Base-by-base conservation (phyloP, 2,113 vertebrate species). In the Chascanopsetta lugubris region DNA sequence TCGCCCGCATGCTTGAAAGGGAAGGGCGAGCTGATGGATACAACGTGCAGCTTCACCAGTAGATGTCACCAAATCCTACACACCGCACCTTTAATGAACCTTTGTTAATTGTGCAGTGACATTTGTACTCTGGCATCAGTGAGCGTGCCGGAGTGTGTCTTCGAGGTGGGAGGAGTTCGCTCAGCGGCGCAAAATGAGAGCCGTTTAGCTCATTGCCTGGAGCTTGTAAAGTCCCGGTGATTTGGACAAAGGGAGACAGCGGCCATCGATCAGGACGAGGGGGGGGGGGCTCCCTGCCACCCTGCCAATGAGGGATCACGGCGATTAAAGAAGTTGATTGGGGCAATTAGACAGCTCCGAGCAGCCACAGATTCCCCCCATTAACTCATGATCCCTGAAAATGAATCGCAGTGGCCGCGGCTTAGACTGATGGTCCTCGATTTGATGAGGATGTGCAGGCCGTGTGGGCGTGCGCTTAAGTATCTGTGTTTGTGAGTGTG, bases 291-390 rank as follows among this genome's bases (percentile, higher is more conserved):
- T 63, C 40, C 26, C 36, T 38, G 9, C 62, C 38, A 69, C 29
- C 58, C 32, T 26, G 8, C 27, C 69, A 64, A 24, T 83, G 83
- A 87, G 63, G 84, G 87, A 91, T 88, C 58, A 77, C 80, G 72
- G 69, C 45, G 18, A 86, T 88, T 88, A 85, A 82, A 87, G 67
- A 75, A 73, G 38, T 79, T 82, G 73, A 89, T 90, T 82, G 77
- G 72, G 82, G 75, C 83, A 83, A 89, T 90, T 85, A 89, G 78
- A 82, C 65, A 81, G 40, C 67, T 65, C 48, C 11, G 49, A 84
- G 78, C 67, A 72, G 53, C 55, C 62, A 51, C 62, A 56, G 70
- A 85, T 61, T 34, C 34, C 60, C 59, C 47, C 71, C 26, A 79
- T 86, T 88, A 84, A 77, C 73, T 73, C 55, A 2, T n/a, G 12